A percentile compares a stretch with the other conserved stretches of the same genome.
These are phyloP conservation scores for Pararge aegeria DNA, from an alignment of 1,140 invertebrate genomes.

Conservation along the genomic window DNA sequence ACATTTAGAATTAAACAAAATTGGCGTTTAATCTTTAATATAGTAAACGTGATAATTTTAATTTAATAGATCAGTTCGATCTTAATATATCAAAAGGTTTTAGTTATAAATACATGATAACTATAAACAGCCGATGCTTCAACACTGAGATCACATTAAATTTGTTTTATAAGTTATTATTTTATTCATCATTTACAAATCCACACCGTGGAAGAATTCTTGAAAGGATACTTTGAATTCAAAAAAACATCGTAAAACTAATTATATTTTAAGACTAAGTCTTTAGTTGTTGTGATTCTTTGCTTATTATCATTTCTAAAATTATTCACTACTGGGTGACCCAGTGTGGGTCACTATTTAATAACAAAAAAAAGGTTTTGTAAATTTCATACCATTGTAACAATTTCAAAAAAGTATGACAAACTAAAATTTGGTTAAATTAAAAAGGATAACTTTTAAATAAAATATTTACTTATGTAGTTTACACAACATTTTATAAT, in stretches of 20 bases:
- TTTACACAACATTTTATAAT: not conserved
- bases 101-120: not conserved
- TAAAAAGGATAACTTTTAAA: not conserved
- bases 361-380: not conserved
- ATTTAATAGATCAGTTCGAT: not conserved
- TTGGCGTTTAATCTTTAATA: not conserved
- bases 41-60: not conserved
- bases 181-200: not conserved
- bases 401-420: not conserved
- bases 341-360: too few species aligned
- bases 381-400: not conserved
- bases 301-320: not conserved
- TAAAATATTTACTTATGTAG: slow-evolving; percentile 5
- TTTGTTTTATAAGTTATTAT: slow-evolving; percentile 1
- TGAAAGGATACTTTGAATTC: not conserved
- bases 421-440: not conserved
- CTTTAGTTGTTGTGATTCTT: too few species aligned
- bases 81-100: too few species aligned
- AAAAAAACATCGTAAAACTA: not conserved
- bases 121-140: slow-evolving; percentile 17
- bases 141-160: slow-evolving; percentile 26
- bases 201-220: not conserved
- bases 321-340: too few species aligned
- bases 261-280: not conserved
- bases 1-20: too few species aligned